phyloP scores from a whole-genome alignment of 2,113 vertebrate genomes.

The Paracanthobrama guichenoti region DNA sequence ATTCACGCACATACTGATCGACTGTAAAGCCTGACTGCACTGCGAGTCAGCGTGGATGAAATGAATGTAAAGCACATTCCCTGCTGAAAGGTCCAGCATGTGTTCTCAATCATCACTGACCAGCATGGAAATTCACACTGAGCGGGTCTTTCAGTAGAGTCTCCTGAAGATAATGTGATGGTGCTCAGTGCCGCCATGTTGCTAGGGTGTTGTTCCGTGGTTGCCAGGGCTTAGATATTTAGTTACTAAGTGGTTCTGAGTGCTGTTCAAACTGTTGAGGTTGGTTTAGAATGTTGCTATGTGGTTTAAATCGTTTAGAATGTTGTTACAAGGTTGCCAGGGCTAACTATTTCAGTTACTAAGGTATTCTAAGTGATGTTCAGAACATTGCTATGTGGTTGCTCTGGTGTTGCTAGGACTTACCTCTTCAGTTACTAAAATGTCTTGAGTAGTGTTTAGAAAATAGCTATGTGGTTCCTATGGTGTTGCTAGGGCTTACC shows the following conservation, averaged over 20 bases:
- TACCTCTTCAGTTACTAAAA: neutral
- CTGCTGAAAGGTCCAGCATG: neutral
- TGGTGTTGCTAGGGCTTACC: neutral
- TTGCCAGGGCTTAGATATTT: neutral
- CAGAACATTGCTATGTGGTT: neutral
- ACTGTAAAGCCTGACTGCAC: neutral
- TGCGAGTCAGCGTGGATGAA: neutral
- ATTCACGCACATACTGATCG: neutral
- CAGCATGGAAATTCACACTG: no score
- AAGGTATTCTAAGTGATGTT: neutral
- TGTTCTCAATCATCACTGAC: no score
- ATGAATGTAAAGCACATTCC: neutral
- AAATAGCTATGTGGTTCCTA: neutral
- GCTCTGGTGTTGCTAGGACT: neutral
- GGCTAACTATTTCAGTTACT: neutral
- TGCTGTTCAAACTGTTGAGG: neutral
- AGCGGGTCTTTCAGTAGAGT: no score
- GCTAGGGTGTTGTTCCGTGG: neutral
- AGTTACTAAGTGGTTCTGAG: neutral
- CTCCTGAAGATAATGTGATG: neutral
- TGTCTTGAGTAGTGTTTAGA: neutral
- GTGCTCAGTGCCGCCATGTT: neutral
- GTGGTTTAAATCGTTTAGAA: neutral
- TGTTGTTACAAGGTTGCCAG: neutral
- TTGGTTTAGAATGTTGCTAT: neutral